Percentiles rank a stretch among this genome's conserved stretches.
These are phyloP conservation scores for Psittacula cyanocephala DNA, from an alignment of 2,113 vertebrate genomes.

Conservation along the genomic window DNA sequence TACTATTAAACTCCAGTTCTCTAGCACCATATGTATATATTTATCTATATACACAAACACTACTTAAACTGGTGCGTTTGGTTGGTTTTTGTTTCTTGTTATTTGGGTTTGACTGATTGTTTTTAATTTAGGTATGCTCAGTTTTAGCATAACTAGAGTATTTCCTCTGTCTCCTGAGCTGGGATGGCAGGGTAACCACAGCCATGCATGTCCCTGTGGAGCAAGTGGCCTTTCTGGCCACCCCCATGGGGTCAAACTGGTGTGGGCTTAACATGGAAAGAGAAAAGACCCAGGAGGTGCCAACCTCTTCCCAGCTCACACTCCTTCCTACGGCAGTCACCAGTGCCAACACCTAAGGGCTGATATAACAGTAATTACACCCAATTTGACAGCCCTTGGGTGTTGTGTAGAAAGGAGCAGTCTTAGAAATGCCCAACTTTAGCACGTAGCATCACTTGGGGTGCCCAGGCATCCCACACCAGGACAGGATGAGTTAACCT, in stretches of 20 bases:
- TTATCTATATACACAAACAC: neutral
- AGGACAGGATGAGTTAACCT: constrained; percentile 58
- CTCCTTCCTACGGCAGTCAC: fast-evolving
- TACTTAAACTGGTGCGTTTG: neutral
- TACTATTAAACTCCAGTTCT: neutral
- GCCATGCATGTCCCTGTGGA: neutral
- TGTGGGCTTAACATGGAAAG: neutral
- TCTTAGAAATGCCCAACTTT: constrained; percentile 23
- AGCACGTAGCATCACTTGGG: neutral
- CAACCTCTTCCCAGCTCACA: neutral
- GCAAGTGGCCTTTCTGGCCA: neutral
- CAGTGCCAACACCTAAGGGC: neutral
- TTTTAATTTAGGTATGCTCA: neutral
- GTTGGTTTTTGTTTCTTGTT: neutral
- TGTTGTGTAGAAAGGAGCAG: neutral
- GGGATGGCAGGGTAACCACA: neutral
- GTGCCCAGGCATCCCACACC: neutral
- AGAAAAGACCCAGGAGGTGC: neutral
- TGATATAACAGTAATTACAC: constrained; percentile 27
- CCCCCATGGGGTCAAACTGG: neutral
- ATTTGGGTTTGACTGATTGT: neutral
- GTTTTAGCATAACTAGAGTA: neutral
- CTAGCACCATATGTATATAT: neutral
- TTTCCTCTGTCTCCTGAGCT: neutral
- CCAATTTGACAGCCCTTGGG: neutral